These are phyloP conservation scores for Proales similis DNA, from an alignment of 1,140 invertebrate species.

Conservation along the genomic window DNA sequence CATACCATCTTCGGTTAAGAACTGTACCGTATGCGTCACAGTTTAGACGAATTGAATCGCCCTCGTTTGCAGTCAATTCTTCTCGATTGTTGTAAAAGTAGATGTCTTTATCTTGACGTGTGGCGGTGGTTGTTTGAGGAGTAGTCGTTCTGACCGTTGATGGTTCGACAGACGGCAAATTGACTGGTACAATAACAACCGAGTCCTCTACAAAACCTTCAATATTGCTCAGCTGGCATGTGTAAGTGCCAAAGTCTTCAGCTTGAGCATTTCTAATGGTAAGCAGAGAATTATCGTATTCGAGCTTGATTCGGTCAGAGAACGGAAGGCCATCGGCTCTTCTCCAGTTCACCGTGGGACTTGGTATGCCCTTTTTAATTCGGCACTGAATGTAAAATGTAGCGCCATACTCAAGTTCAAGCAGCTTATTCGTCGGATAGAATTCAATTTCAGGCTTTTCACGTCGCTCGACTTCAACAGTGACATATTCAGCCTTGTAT, in stretches of 20 bases:
- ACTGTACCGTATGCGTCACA: too few relatives aligned
- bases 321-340: constrained; percentile 21
- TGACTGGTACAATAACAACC: not conserved
- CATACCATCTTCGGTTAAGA: too few relatives aligned
- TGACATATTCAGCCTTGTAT: constrained; percentile 2
- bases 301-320: not conserved
- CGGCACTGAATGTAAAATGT: constrained; percentile 26
- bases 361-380: constrained; percentile 3
- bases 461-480: constrained; percentile 19
- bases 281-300: constrained; percentile 2
- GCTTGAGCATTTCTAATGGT: not conserved
- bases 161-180: constrained; percentile 3
- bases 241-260: constrained; percentile 14
- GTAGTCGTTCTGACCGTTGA: not conserved
- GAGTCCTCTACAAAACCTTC: constrained; percentile 1
- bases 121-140: not conserved
- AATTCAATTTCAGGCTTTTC: constrained; percentile 29
- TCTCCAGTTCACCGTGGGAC: constrained; percentile 14
- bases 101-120: too few relatives aligned
- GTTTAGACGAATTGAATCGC: too few relatives aligned
- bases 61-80: too few relatives aligned
- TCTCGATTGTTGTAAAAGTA: too few relatives aligned
- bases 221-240: constrained; percentile 8
- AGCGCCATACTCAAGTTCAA: constrained; percentile 15
- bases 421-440: constrained; percentile 3